Conservation (phyloP, 2,888 invertebrate species). For the Mechanitis mazaeus region DNA sequence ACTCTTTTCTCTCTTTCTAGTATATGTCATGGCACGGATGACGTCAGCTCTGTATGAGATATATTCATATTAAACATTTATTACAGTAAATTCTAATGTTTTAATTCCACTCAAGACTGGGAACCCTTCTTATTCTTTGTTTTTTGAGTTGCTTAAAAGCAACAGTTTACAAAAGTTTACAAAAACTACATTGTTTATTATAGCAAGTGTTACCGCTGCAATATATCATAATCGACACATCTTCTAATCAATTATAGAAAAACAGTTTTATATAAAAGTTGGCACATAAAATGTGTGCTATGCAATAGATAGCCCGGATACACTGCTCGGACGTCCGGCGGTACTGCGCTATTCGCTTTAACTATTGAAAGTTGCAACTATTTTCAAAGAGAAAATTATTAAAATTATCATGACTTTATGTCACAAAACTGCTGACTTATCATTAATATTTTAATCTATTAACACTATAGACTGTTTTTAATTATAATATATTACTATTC, state of each 20-base stretch:
- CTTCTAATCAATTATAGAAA: neutral
- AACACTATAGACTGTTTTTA: too few relatives aligned
- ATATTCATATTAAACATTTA: too few relatives aligned
- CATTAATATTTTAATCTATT: too few relatives aligned
- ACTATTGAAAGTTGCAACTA: conserved; percentile 22
- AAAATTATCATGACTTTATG: neutral
- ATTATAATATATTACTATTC: too few relatives aligned
- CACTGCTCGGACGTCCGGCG: conserved; percentile 62
- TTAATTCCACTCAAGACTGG: too few relatives aligned
- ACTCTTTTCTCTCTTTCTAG: too few relatives aligned
- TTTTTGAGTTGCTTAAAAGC: too few relatives aligned
- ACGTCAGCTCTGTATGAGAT: too few relatives aligned
- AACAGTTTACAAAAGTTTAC: too few relatives aligned
- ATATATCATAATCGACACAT: neutral
- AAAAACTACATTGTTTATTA: neutral
- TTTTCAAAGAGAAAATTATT: neutral
- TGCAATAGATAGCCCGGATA: conserved; percentile 51
- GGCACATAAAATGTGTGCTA: conserved; percentile 27
- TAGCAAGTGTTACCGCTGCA: neutral
- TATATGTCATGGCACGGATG: too few relatives aligned
- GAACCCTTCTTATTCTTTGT: too few relatives aligned
- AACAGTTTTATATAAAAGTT: conserved; percentile 14
- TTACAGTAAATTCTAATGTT: too few relatives aligned
- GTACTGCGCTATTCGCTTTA: conserved; percentile 27
- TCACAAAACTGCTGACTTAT: neutral